phyloP scores from a whole-genome alignment of 2,888 invertebrate species.

The Cryptophagus acutangulus region DNA sequence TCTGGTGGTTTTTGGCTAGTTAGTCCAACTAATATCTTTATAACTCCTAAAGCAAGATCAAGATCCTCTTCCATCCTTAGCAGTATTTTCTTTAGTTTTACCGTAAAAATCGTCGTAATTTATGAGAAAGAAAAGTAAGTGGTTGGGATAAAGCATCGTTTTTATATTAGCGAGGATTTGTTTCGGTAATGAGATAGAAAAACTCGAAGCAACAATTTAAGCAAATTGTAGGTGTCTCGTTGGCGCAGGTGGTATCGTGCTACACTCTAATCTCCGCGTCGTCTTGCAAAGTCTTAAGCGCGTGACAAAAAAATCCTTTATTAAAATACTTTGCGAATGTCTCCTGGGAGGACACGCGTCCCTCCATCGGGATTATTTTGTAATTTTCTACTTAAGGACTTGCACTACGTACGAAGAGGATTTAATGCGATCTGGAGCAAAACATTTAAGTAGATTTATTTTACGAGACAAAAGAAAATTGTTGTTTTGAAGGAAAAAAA shows the following conservation, averaged over 20 bases:
- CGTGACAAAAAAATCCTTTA: slow-evolving; percentile 46
- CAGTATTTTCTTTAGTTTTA: too few relatives aligned
- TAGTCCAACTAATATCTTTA: too few relatives aligned
- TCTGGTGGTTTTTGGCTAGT: too few relatives aligned
- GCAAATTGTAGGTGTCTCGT: slow-evolving; percentile 42
- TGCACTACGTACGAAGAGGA: too few relatives aligned
- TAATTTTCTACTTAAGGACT: slow-evolving; percentile 41
- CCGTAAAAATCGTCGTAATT: slow-evolving; percentile 2
- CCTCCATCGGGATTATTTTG: slow-evolving; percentile 37
- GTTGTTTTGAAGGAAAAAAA: too few relatives aligned
- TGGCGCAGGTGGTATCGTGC: slow-evolving; percentile 40
- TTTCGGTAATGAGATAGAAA: slow-evolving; percentile 30
- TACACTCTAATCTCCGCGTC: slow-evolving; percentile 36
- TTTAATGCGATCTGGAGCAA: too few relatives aligned
- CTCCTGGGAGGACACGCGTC: slow-evolving; percentile 29
- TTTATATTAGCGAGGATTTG: slow-evolving; percentile 31
- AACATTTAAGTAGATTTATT: too few relatives aligned
- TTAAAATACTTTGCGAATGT: slow-evolving; percentile 43
- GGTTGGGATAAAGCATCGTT: slow-evolving; percentile 21
- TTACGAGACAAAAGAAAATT: too few relatives aligned
- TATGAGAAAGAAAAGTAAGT: slow-evolving; percentile 9
- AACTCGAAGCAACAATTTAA: slow-evolving; percentile 31
- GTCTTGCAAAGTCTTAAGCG: slow-evolving; percentile 38
- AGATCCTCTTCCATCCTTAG: too few relatives aligned
- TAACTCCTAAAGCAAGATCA: too few relatives aligned